Evolutionary conservation across 1,140 invertebrate species (phyloP).

Genomic region (honey bee (Apis mellifera)): Amel_HAv3.1 CM009941.2:12090501-12091000

Average conservation of each 20-base stretch:
- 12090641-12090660: slow-evolving; percentile 20
- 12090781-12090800: slow-evolving; percentile 17
- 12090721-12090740: slow-evolving; percentile 40
- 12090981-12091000: slow-evolving; percentile 51
- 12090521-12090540: not conserved
- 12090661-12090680: slow-evolving; percentile 9
- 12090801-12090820: slow-evolving; percentile 27
- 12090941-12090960: slow-evolving; percentile 45
- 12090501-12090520: not conserved
- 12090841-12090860: slow-evolving; percentile 36
- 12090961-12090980: slow-evolving; percentile 64
- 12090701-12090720: slow-evolving; percentile 39
- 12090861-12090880: slow-evolving; percentile 46
- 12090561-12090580: not conserved
- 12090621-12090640: slow-evolving; percentile 15
- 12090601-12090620: slow-evolving; percentile 15
- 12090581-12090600: not conserved
- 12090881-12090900: slow-evolving; percentile 62
- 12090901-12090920: slow-evolving; percentile 62
- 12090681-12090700: slow-evolving; percentile 4
- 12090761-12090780: not conserved
- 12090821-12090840: slow-evolving; percentile 36
- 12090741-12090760: slow-evolving; percentile 20
- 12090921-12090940: slow-evolving; percentile 57
- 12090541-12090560: not conserved